Evolutionary conservation across 2,888 invertebrate species (phyloP).

Genomic region (Trachelus stipa): DNA sequence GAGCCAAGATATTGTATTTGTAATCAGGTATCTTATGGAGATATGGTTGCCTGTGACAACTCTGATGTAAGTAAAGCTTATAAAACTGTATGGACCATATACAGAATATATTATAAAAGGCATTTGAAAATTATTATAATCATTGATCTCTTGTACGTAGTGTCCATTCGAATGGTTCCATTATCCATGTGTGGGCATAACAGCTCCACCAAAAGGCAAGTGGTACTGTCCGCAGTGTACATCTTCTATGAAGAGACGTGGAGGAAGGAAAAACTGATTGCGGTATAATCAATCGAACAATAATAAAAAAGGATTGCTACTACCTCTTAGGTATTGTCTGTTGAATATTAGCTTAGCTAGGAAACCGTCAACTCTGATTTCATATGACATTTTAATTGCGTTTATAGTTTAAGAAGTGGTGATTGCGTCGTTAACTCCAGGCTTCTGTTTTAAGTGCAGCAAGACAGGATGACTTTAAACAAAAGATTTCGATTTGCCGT

Average conservation of each 20-base stretch:
- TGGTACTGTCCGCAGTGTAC: conserved; percentile 99
- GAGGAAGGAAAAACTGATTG: conserved; percentile 81
- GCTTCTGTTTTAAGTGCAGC: conserved; percentile 9
- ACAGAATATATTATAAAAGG: not conserved
- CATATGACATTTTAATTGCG: conserved; percentile 50
- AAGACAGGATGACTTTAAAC: not conserved
- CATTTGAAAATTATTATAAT: not conserved
- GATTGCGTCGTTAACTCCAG: not conserved
- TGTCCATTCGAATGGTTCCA: conserved; percentile 99
- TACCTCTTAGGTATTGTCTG: conserved; percentile 60
- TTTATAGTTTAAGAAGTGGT: conserved; percentile 42
- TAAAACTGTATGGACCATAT: not conserved
- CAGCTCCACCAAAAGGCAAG: conserved; percentile 96
- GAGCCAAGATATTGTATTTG: conserved; percentile 97
- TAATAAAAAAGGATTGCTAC: conserved; percentile 44
- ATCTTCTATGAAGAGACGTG: conserved; percentile 85
- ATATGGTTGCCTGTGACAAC: conserved; percentile 99
- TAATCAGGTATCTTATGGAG: conserved; percentile 97
- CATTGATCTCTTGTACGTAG: conserved; percentile 64
- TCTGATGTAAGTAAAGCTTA: conserved; percentile 79
- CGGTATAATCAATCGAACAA: conserved; percentile 43
- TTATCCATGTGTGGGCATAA: conserved; percentile 96
- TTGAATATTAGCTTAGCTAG: conserved; percentile 52
- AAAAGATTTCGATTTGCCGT: not conserved
- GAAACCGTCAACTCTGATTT: conserved; percentile 50